phyloP scores from a whole-genome alignment of 2,888 invertebrate genomes.

The Tiliacea aurago region DNA sequence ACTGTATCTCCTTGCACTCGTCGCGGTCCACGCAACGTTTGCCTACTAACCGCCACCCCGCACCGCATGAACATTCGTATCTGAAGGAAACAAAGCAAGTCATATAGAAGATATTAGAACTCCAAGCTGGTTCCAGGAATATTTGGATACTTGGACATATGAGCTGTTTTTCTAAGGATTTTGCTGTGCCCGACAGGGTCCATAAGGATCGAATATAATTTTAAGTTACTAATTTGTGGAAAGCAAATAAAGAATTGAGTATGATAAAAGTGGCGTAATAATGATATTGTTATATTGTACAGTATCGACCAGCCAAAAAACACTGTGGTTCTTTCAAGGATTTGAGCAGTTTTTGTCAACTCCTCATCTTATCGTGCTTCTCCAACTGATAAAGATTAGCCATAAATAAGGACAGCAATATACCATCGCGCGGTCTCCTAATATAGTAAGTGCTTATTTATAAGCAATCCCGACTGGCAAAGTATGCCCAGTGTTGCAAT shows the following conservation, averaged over 20 bases:
- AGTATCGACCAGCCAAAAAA: background rate
- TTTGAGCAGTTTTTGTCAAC: background rate
- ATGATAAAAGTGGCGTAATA: background rate
- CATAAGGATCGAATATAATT: no score
- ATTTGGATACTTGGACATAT: background rate
- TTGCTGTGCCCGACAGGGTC: no score
- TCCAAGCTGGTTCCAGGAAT: background rate
- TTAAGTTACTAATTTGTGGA: no score
- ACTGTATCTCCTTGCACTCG: conserved; percentile 93
- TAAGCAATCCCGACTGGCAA: no score
- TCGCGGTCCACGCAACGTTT: conserved; percentile 93
- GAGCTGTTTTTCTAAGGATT: no score
- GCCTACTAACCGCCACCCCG: conserved; percentile 93
- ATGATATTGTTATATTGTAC: background rate
- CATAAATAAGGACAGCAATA: background rate
- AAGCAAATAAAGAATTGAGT: no score
- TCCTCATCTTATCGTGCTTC: background rate
- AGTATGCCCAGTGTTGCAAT: background rate
- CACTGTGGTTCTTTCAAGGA: background rate
- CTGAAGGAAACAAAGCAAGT: conserved; percentile 63
- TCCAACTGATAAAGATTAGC: background rate
- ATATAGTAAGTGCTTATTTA: background rate
- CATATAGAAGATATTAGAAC: background rate
- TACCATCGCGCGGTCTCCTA: no score
- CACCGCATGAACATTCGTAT: conserved; percentile 93